Evolutionary conservation across 2,888 invertebrate genomes (phyloP).

Genomic region (Acrobasis suavella): DNA sequence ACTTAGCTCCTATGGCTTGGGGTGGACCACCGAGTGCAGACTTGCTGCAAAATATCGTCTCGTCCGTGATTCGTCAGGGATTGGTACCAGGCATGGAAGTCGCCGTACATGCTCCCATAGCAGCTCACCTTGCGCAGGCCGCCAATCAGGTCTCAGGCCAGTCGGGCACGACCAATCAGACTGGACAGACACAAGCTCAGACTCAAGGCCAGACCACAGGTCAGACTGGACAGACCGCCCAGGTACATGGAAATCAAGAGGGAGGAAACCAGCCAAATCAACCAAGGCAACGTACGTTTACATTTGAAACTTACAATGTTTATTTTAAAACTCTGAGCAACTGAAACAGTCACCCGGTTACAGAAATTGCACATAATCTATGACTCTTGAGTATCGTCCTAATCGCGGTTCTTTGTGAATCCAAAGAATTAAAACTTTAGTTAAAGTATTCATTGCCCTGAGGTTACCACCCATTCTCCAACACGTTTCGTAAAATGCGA

Average conservation of each 20-base stretch:
- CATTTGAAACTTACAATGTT: neutral
- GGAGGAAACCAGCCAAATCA: constrained; percentile 25
- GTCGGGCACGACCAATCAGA: constrained; percentile 18
- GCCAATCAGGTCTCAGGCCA: constrained; percentile 15
- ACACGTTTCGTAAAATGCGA: too few species aligned
- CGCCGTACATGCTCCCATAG: constrained; percentile 37
- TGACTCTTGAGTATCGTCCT: too few species aligned
- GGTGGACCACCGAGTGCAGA: constrained; percentile 50
- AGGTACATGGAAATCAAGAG: constrained; percentile 23
- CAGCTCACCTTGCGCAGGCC: constrained; percentile 17
- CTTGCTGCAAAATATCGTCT: constrained; percentile 54
- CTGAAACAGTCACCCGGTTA: too few species aligned
- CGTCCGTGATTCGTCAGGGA: constrained; percentile 55
- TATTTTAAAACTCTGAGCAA: too few species aligned
- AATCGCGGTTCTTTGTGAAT: too few species aligned
- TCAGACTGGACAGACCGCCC: constrained; percentile 15
- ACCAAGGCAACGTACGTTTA: constrained; percentile 29
- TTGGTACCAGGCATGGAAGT: constrained; percentile 52
- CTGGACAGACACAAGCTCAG: constrained; percentile 20
- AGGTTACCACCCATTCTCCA: too few species aligned
- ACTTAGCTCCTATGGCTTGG: constrained; percentile 50
- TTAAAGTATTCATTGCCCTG: too few species aligned
- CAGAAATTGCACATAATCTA: too few species aligned
- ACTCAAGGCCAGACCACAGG: constrained; percentile 10
- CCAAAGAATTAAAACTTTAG: too few species aligned